These are phyloP conservation scores for Saturnia japonica DNA, from an alignment of 2,888 invertebrate species.

Conservation along the genomic window DNA sequence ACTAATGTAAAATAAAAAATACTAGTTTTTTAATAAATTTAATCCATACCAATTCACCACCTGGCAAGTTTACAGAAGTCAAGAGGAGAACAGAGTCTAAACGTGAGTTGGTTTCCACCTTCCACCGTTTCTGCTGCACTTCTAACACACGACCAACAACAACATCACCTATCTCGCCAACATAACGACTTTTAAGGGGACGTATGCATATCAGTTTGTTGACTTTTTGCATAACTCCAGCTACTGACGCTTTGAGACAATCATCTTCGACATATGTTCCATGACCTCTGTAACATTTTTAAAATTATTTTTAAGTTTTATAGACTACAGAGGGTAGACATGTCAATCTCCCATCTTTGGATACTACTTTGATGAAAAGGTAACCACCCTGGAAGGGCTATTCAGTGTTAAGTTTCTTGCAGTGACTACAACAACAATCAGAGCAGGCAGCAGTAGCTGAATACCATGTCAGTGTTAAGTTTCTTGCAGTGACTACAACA, in stretches of 20 bases:
- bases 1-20: neutral
- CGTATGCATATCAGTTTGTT: slow-evolving; percentile 96
- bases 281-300: slow-evolving; percentile 88
- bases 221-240: slow-evolving; percentile 96
- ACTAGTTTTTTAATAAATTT: neutral
- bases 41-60: slow-evolving; percentile 91
- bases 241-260: slow-evolving; percentile 94
- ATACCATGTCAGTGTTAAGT: too few relatives aligned
- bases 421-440: too few relatives aligned
- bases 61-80: slow-evolving; percentile 98
- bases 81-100: slow-evolving; percentile 93
- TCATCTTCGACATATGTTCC: slow-evolving; percentile 96
- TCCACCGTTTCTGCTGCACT: slow-evolving; percentile 97
- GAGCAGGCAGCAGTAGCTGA: too few relatives aligned
- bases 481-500: too few relatives aligned
- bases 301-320: neutral
- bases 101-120: slow-evolving; percentile 95
- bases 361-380: too few relatives aligned
- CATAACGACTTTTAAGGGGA: slow-evolving; percentile 94
- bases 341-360: too few relatives aligned
- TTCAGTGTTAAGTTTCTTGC: too few relatives aligned
- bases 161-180: slow-evolving; percentile 98
- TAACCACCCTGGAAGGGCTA: too few relatives aligned
- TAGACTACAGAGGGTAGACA: too few relatives aligned
- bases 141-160: slow-evolving; percentile 96